Conservation (phyloP, 2,113 vertebrate genomes). For the Pelmatolapia mariae region DNA sequence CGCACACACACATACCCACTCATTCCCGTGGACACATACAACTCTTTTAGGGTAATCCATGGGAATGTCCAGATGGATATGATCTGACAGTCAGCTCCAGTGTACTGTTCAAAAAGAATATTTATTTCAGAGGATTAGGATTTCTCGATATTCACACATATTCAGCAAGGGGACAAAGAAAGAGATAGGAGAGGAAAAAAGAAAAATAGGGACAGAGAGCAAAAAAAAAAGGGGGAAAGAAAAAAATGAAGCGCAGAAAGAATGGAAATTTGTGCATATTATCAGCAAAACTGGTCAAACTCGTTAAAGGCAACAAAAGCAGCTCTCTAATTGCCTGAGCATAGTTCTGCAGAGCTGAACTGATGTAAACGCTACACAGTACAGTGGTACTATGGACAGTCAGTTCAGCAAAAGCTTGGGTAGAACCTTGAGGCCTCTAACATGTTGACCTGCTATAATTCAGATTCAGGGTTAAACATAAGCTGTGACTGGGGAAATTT, state of each 20-base stretch:
- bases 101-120: neutral
- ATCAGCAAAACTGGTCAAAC: constrained; percentile 52
- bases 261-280: constrained; percentile 17
- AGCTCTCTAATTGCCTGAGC: constrained; percentile 23
- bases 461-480: neutral
- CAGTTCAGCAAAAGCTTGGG: neutral
- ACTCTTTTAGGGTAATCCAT: neutral
- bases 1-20: neutral
- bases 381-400: neutral
- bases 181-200: neutral
- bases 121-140: neutral
- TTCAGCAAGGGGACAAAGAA: neutral
- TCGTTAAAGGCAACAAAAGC: constrained; percentile 50
- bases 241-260: neutral
- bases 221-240: neutral
- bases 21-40: neutral
- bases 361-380: neutral
- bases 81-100: constrained; percentile 14
- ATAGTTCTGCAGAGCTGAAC: neutral
- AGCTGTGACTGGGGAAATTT: neutral
- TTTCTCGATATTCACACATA: constrained; percentile 20
- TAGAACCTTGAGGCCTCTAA: neutral
- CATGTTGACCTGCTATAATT: neutral
- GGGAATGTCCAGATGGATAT: constrained; percentile 15
- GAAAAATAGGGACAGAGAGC: neutral